A percentile compares a stretch with the other conserved stretches of the same genome.
phyloP scores from a whole-genome alignment of 2,797 vertebrate species.

The Pelochelys cantorii region DNA sequence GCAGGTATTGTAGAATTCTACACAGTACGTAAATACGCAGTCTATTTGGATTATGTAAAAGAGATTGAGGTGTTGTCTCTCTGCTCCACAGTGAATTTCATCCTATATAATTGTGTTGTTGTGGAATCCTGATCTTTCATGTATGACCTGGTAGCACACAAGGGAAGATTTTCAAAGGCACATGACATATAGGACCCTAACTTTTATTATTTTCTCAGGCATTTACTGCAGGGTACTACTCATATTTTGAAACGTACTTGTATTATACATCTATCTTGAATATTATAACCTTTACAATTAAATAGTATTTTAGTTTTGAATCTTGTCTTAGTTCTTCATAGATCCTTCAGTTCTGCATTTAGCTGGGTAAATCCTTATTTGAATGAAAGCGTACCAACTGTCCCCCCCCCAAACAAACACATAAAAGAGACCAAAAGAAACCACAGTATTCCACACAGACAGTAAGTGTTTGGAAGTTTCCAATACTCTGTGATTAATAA shows the following conservation, averaged over 20 bases:
- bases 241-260: background rate
- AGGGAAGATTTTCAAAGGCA: slow-evolving; percentile 10
- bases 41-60: background rate
- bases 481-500: slow-evolving; percentile 2
- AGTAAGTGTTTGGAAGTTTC: background rate
- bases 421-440: background rate
- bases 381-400: background rate
- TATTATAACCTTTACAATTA: background rate
- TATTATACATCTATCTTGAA: background rate
- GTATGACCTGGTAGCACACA: fast-evolving
- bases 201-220: background rate
- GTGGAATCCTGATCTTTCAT: fast-evolving
- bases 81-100: background rate
- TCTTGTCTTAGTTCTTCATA: background rate
- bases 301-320: background rate
- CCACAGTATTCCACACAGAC: background rate
- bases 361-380: background rate
- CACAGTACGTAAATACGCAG: background rate
- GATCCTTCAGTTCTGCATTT: background rate
- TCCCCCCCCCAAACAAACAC: too few species aligned
- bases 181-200: background rate
- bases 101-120: background rate
- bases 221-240: background rate
- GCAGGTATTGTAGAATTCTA: background rate
- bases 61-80: background rate